Percentiles rank a stretch among this genome's conserved stretches.
Conservation (phyloP, 2,113 vertebrate genomes). For the Scomber colias region DNA sequence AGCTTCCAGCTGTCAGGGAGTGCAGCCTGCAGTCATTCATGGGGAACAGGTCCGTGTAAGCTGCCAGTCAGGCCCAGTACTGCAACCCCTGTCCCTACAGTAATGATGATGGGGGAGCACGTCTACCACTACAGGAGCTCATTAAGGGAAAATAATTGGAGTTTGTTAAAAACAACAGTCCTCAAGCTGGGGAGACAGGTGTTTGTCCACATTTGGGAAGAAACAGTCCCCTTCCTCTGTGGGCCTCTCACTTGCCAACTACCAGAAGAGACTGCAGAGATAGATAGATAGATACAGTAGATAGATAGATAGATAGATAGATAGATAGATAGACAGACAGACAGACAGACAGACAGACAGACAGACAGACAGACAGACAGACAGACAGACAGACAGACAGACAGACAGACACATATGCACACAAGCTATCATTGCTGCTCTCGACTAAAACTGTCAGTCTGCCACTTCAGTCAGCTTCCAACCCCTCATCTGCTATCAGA, state of each 20-base stretch:
- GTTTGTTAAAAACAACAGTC: conserved; percentile 75
- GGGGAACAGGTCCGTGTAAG: conserved; percentile 74
- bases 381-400: conserved; percentile 9
- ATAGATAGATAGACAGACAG: background rate
- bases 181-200: conserved; percentile 61
- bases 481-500: conserved; percentile 32
- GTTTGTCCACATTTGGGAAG: conserved; percentile 67
- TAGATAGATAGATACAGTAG: background rate
- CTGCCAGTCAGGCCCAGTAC: conserved; percentile 79
- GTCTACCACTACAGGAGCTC: conserved; percentile 74
- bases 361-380: background rate
- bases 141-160: conserved; percentile 83
- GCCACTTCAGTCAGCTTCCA: conserved; percentile 13
- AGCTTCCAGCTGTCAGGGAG: conserved; percentile 76
- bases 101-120: conserved; percentile 78
- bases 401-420: background rate
- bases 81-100: conserved; percentile 71
- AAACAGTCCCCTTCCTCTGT: conserved; percentile 10
- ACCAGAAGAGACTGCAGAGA: background rate
- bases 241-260: conserved; percentile 14
- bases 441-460: conserved; percentile 15
- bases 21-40: conserved; percentile 76
- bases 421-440: background rate
- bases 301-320: background rate
- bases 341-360: background rate